Evolutionary conservation across 2,113 vertebrate species (phyloP).

Genomic region (Muscicapa adusta): DNA sequence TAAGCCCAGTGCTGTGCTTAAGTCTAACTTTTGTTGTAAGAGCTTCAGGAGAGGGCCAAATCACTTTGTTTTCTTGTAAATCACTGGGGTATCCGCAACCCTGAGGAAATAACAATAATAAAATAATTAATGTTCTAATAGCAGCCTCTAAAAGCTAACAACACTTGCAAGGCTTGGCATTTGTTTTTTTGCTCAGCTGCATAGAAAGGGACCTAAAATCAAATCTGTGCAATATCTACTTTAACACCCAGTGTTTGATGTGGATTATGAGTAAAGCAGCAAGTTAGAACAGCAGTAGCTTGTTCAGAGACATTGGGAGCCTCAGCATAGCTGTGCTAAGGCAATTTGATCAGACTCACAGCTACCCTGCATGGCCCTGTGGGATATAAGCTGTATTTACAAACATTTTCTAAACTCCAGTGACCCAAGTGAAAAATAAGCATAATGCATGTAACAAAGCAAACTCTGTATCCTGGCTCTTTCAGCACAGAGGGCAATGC

Average conservation of each 20-base stretch:
- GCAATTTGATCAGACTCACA: neutral
- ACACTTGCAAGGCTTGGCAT: neutral
- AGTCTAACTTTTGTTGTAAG: constrained; percentile 44
- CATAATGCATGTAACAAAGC: neutral
- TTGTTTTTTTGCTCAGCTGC: constrained; percentile 46
- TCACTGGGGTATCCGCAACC: neutral
- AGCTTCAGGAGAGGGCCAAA: neutral
- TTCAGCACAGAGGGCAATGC: neutral
- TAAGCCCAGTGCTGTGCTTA: constrained; percentile 50
- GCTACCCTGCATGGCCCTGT: neutral
- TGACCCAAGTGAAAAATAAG: neutral
- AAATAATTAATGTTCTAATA: constrained; percentile 50
- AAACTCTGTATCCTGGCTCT: neutral
- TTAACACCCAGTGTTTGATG: constrained; percentile 32
- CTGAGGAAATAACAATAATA: constrained; percentile 37
- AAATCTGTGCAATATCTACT: constrained; percentile 38
- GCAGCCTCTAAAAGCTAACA: constrained; percentile 11
- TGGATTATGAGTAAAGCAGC: constrained; percentile 40
- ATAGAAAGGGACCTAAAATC: constrained; percentile 33
- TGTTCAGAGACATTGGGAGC: neutral
- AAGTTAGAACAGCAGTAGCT: constrained; percentile 11
- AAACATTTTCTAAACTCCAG: neutral
- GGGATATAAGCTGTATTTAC: neutral
- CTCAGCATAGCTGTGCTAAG: neutral
- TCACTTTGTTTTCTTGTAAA: constrained; percentile 34